Conservation (phyloP, 2,888 invertebrate species). For the Drosophila paucipuncta region DNA sequence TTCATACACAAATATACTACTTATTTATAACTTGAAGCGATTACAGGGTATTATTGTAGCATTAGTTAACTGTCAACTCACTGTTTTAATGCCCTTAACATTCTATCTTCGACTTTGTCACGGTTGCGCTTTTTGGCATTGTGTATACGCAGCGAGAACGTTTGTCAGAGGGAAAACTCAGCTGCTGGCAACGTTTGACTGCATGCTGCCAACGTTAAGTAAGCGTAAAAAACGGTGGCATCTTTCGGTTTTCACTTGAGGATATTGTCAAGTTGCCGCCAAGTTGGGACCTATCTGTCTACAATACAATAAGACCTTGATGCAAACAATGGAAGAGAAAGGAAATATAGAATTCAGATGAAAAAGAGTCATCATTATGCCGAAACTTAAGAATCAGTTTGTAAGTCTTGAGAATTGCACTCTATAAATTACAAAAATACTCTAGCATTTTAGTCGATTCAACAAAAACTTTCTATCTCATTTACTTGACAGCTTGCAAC, state of each 20-base stretch:
- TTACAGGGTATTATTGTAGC: slow-evolving; percentile 15
- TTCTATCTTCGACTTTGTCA: slow-evolving; percentile 41
- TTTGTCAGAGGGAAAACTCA: slow-evolving; percentile 4
- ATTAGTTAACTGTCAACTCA: background rate
- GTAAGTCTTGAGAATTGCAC: background rate
- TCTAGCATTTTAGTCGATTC: background rate
- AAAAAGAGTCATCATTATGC: background rate
- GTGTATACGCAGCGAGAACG: slow-evolving; percentile 57
- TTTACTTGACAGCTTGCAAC: background rate
- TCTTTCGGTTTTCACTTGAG: slow-evolving; percentile 27
- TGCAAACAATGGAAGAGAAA: slow-evolving; percentile 4
- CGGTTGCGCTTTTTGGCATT: slow-evolving; percentile 54
- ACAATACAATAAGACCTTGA: slow-evolving; percentile 27
- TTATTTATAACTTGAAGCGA: background rate
- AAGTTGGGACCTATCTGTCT: slow-evolving; percentile 18
- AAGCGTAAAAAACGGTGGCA: slow-evolving; percentile 52
- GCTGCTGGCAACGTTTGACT: slow-evolving; percentile 18
- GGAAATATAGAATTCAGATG: slow-evolving; percentile 3
- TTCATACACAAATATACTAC: background rate
- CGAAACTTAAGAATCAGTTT: background rate
- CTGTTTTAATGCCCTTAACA: slow-evolving; percentile 15
- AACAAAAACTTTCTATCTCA: background rate
- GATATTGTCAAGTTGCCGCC: slow-evolving; percentile 25
- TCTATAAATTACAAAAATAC: background rate
- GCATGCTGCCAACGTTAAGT: slow-evolving; percentile 37